Conservation (phyloP, 2,113 vertebrate species). For the Lipotes vexillifer region DNA sequence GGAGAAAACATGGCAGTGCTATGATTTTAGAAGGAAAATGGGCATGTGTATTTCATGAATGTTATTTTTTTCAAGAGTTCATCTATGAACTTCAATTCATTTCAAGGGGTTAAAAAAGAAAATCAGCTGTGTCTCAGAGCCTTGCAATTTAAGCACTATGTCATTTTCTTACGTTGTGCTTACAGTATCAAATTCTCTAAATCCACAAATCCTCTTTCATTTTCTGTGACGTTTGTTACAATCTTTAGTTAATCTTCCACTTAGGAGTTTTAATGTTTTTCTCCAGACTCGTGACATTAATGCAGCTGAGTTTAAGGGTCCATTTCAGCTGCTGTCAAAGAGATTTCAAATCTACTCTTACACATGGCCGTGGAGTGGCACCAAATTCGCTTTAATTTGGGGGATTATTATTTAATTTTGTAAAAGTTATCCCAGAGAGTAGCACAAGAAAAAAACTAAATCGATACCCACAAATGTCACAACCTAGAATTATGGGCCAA, state of each 20-base stretch:
- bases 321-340: constrained; percentile 15
- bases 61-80: not conserved
- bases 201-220: constrained; percentile 35
- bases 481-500: constrained; percentile 35
- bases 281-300: constrained; percentile 12
- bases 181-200: constrained; percentile 37
- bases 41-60: not conserved
- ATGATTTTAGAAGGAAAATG: not conserved
- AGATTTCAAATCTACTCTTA: constrained; percentile 33
- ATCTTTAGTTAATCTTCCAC: constrained; percentile 36
- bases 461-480: constrained; percentile 53
- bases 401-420: constrained; percentile 43
- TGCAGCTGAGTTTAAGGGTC: not conserved
- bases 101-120: not conserved
- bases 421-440: constrained; percentile 27
- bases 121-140: not conserved
- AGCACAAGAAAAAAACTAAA: constrained; percentile 25
- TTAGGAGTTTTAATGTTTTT: constrained; percentile 25
- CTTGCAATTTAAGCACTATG: not conserved
- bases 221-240: constrained; percentile 47
- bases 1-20: not conserved
- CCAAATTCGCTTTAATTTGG: constrained; percentile 30
- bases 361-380: not conserved
- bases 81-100: not conserved
- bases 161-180: constrained; percentile 33